phyloP scores from a whole-genome alignment of 2,113 vertebrate species.

The Phylloscopus trochilus region DNA sequence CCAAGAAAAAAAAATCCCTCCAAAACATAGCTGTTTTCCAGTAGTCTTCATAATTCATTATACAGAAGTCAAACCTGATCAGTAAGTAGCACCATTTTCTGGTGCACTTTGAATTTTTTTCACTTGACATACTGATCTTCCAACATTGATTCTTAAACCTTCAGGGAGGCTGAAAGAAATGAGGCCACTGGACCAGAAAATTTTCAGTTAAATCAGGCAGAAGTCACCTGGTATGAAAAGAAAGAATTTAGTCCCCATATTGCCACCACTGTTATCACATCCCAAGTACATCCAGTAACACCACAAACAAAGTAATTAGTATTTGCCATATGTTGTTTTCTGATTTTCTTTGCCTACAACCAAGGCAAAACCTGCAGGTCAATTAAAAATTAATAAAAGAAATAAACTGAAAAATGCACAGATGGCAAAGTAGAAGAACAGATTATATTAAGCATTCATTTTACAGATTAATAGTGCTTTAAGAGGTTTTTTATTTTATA shows the following conservation, averaged over 20 bases:
- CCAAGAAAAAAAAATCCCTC: not conserved
- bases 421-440: not conserved
- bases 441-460: not conserved
- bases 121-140: not conserved
- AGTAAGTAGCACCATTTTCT: not conserved
- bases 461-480: not conserved
- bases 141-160: not conserved
- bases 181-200: not conserved
- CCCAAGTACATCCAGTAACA: not conserved
- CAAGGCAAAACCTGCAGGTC: not conserved
- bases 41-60: not conserved
- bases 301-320: conserved; percentile 5
- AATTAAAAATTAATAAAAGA: conserved; percentile 44
- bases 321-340: conserved; percentile 25
- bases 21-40: not conserved
- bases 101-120: not conserved
- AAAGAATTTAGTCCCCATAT: not conserved
- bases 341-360: not conserved
- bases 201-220: not conserved
- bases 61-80: not conserved
- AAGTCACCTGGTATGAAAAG: not conserved
- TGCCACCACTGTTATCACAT: not conserved
- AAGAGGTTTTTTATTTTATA: not conserved
- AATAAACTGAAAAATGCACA: conserved; percentile 17
- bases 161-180: not conserved